Evolutionary conservation across 2,888 invertebrate species (phyloP).

Genomic region (Mythimna lalbum): DNA sequence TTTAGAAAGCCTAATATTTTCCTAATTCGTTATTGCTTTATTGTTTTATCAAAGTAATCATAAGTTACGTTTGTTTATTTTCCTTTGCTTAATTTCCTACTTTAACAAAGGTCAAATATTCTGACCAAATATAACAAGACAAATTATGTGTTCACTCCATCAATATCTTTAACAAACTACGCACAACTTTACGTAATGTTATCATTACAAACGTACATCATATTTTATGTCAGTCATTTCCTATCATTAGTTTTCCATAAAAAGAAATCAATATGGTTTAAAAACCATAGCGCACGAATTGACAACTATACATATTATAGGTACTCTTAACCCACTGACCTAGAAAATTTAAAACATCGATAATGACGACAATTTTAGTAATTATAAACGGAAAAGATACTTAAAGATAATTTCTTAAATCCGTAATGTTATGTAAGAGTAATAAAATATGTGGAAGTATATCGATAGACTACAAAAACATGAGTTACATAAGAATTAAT

Average conservation of each 20-base stretch:
- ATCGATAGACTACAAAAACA: constrained; percentile 48
- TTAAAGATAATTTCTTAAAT: constrained; percentile 17
- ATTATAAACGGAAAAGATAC: neutral
- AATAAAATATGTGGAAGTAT: constrained; percentile 21
- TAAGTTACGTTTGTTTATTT: too few relatives aligned
- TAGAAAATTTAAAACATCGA: constrained; percentile 1
- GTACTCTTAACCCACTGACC: constrained; percentile 31
- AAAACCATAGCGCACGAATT: constrained; percentile 14
- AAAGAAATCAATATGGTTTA: constrained; percentile 21
- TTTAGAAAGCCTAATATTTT: too few relatives aligned
- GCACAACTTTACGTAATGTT: constrained; percentile 10
- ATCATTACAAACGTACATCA: neutral
- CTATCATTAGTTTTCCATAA: constrained; percentile 44
- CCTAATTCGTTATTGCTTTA: too few relatives aligned
- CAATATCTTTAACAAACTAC: neutral
- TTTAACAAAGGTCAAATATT: neutral
- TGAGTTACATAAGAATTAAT: constrained; percentile 55
- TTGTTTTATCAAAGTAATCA: too few relatives aligned
- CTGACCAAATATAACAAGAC: neutral
- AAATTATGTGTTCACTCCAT: constrained; percentile 13
- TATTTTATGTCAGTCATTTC: constrained; percentile 30
- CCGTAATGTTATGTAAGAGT: constrained; percentile 28
- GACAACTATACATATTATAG: neutral
- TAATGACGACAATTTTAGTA: constrained; percentile 27
- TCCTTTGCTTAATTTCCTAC: neutral